phyloP scores from a whole-genome alignment of 2,797 vertebrate species.

The Lepus townsendii region DNA sequence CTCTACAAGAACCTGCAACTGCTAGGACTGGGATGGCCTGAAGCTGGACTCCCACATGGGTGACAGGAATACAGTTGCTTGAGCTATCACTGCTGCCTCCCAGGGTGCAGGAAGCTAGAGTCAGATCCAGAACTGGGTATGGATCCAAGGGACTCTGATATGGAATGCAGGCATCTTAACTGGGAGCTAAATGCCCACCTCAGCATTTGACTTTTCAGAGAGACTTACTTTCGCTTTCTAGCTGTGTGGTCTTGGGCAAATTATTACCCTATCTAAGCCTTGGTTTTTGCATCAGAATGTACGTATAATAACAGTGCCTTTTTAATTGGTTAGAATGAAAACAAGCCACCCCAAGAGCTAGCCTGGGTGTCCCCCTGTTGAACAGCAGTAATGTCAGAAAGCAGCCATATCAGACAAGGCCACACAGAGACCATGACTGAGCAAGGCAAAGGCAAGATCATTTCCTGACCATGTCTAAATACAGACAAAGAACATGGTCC shows the following conservation, averaged over 20 bases:
- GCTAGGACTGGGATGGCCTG: too few relatives aligned
- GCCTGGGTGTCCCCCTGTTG: not conserved
- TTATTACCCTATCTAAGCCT: not conserved
- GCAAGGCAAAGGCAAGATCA: not conserved
- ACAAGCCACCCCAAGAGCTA: not conserved
- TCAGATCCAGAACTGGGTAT: too few relatives aligned
- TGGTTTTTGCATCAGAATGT: not conserved
- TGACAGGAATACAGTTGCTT: too few relatives aligned
- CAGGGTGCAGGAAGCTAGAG: too few relatives aligned
- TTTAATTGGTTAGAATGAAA: not conserved
- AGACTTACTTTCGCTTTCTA: not conserved
- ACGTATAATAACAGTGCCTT: not conserved
- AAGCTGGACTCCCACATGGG: too few relatives aligned
- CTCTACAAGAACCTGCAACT: too few relatives aligned
- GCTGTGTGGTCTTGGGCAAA: not conserved
- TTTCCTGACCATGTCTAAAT: not conserved
- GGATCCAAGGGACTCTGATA: too few relatives aligned
- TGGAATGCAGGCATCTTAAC: too few relatives aligned
- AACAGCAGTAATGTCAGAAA: not conserved
- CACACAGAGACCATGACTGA: accelerated
- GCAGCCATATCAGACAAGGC: not conserved
- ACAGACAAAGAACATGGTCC: not conserved
- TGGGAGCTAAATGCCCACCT: too few relatives aligned
- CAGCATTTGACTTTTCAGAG: not conserved
- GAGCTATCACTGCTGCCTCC: too few relatives aligned